Evolutionary conservation across 2,888 invertebrate genomes (phyloP), one percentile per base, ranked within the genome.

Genomic region (Drosophila kanekoi): DNA sequence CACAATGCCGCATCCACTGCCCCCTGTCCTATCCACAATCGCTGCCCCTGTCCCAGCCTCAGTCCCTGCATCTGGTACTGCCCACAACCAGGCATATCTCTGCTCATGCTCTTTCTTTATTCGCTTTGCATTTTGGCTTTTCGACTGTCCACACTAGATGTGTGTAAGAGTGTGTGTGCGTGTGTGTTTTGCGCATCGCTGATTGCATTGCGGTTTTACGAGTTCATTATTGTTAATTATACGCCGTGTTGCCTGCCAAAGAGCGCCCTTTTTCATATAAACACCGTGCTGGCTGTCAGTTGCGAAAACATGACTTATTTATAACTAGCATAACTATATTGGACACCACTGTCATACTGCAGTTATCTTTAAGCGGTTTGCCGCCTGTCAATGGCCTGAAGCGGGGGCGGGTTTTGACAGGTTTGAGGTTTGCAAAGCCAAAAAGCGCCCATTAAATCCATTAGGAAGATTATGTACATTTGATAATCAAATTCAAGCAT

Each of bases 151-250:
- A 38, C 59, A 28, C 35, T 18, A 10, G 33, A 11, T 16, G 11
- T 20, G 11, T 18, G 56, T 51, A 47, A 14, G 14, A 14, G 44
- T 49, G 44, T 33, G 51, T 13, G 16, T 40, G 8, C 49, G 33
- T 56, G 23, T 41, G 78, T 88, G 85, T 86, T 85, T 85, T 86
- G 89, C 85, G 88, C 85, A 88, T 85, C 87, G 87, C 76, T 85
- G 87, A 89, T 86, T 89, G 85, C 85, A 83, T 81, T 86, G 86
- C 87, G 89, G 86, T 87, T 87, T 87, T 81, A 86, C 80, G 89
- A 86, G 85, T 86, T 86, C 89, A 89, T 86, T 86, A 86, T 86
- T 86, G 89, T 89, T 87, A 89, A 86, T 87, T 89, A 88, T 84
- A 79, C 68, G 87, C 75, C 70, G 61, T 61, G 79, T 60, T 64